phyloP scores from a whole-genome alignment of 2,888 invertebrate species.

The Drosophila nigritarsus region DNA sequence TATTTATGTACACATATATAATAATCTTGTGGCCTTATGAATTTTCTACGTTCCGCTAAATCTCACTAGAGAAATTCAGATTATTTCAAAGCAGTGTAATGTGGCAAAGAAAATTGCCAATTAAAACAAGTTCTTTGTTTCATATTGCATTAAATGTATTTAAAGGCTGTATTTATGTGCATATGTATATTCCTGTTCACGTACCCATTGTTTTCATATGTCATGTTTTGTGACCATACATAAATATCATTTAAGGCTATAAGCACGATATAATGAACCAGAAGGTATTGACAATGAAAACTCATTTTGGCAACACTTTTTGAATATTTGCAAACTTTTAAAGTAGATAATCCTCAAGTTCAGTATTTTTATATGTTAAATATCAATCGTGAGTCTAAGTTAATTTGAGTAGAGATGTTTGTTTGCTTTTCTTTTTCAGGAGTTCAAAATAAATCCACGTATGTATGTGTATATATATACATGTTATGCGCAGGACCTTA shows the following conservation, averaged over 20 bases:
- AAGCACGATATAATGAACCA: conserved; percentile 2
- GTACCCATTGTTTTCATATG: conserved; percentile 29
- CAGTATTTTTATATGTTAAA: not conserved
- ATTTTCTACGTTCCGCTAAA: not conserved
- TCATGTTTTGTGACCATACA: conserved; percentile 24
- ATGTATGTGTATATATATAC: not conserved
- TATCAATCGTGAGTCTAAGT: not conserved
- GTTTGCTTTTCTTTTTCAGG: conserved; percentile 9
- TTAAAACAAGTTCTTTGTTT: not conserved
- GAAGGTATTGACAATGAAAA: conserved; percentile 1
- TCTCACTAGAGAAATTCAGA: not conserved
- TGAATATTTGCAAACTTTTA: not conserved
- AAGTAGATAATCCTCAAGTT: not conserved
- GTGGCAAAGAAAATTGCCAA: not conserved
- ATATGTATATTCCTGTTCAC: not conserved
- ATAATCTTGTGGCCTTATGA: too few relatives aligned
- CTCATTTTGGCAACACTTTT: conserved; percentile 8
- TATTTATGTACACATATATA: not conserved
- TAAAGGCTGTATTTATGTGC: not conserved
- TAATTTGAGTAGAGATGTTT: not conserved
- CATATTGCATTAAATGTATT: not conserved
- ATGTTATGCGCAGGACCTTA: conserved; percentile 25
- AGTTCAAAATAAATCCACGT: conserved; percentile 10
- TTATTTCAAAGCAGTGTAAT: not conserved
- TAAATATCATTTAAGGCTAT: conserved; percentile 15